Percentiles rank a stretch among this genome's conserved stretches.
phyloP scores from a whole-genome alignment of 2,113 vertebrate genomes.

The Pseudolaguvia tuberculata region DNA sequence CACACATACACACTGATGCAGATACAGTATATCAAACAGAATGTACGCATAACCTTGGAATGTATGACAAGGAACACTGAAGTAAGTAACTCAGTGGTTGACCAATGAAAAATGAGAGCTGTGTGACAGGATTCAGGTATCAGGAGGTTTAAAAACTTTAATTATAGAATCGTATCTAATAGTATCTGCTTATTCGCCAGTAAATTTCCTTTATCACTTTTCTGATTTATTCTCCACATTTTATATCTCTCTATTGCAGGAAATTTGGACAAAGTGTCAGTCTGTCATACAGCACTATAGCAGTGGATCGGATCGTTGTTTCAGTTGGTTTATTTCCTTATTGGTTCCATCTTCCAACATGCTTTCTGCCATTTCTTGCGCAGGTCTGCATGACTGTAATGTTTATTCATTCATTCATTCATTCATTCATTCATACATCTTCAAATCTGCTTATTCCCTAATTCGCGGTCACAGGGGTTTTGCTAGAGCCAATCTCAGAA shows the following conservation, averaged over 20 bases:
- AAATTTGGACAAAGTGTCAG: too few relatives aligned
- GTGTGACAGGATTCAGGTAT: background rate
- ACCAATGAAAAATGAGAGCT: background rate
- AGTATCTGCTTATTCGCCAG: background rate
- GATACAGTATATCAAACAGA: background rate
- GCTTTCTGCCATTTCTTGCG: background rate
- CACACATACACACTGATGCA: background rate
- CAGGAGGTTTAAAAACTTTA: background rate
- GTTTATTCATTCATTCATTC: too few relatives aligned
- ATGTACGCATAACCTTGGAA: slow-evolving; percentile 10
- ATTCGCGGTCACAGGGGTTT: too few relatives aligned
- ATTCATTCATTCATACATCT: too few relatives aligned
- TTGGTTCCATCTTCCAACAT: background rate
- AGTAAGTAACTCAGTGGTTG: background rate
- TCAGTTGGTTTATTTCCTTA: too few relatives aligned
- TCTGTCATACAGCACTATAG: too few relatives aligned
- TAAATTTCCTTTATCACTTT: background rate
- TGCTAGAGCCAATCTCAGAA: too few relatives aligned
- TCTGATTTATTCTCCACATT: background rate
- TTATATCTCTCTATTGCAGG: too few relatives aligned
- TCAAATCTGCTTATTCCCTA: too few relatives aligned
- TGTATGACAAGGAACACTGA: background rate
- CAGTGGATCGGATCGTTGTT: too few relatives aligned
- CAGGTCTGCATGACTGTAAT: background rate
- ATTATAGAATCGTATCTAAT: background rate